Conservation (phyloP, 2,113 vertebrate genomes). For the Boulengeromyrus knoepffleri region DNA sequence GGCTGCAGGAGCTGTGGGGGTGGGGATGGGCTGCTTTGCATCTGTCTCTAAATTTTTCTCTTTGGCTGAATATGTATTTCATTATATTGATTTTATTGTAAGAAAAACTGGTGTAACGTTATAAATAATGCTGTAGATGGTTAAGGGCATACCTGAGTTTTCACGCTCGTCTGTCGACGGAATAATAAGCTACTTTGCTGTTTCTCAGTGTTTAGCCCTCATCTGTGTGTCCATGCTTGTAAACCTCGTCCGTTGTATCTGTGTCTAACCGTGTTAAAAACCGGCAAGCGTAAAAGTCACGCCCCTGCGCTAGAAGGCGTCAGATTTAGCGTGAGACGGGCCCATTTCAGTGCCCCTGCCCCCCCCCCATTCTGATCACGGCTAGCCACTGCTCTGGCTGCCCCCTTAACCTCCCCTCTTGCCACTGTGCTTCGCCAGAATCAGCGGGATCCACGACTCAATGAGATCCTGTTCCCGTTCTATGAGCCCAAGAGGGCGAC, state of each 20-base stretch:
- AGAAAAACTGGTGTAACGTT: background rate
- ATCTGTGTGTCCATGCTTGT: background rate
- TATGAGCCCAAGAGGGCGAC: slow-evolving; percentile 91
- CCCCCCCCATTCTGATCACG: background rate
- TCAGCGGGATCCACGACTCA: slow-evolving; percentile 92
- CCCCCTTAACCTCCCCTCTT: slow-evolving; percentile 34
- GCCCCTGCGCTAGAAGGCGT: background rate
- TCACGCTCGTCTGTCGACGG: background rate
- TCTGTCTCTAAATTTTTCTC: slow-evolving; percentile 1
- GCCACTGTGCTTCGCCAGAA: slow-evolving; percentile 65
- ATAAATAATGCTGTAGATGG: background rate
- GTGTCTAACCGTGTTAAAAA: background rate
- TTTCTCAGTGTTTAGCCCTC: background rate
- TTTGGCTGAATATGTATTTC: slow-evolving; percentile 1
- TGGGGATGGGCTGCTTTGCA: background rate
- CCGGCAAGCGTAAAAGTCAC: background rate
- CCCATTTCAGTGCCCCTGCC: background rate
- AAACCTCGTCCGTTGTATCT: background rate
- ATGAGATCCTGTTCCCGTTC: slow-evolving; percentile 98
- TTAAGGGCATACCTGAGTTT: background rate
- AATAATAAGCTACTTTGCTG: background rate
- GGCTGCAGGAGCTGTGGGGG: slow-evolving; percentile 13
- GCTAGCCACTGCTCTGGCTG: background rate
- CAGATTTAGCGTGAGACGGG: background rate
- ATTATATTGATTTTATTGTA: background rate